A percentile compares a stretch with the other conserved stretches of the same genome.
phyloP scores from a whole-genome alignment of 2,888 invertebrate species.

The Eurois occulta region DNA sequence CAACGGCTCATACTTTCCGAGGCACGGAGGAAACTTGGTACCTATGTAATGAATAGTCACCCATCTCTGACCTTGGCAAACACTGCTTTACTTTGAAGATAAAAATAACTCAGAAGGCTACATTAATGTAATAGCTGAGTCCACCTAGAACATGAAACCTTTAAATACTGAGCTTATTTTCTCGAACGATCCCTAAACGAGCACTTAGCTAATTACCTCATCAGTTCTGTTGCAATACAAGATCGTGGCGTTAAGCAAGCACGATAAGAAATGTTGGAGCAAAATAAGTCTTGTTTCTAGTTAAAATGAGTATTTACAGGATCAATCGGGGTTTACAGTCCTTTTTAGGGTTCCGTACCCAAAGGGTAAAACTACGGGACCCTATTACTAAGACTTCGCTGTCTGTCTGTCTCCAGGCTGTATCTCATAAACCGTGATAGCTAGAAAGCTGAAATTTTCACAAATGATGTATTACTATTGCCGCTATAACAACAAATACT shows the following conservation, averaged over 20 bases:
- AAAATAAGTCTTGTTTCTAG: not conserved
- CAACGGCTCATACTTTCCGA: not conserved
- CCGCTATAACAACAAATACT: too few relatives aligned
- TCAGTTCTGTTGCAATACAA: conserved; percentile 39
- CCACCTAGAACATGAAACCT: conserved; percentile 26
- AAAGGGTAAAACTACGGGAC: too few relatives aligned
- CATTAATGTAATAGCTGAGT: not conserved
- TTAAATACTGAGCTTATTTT: conserved; percentile 35
- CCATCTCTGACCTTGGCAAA: not conserved
- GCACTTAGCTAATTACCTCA: conserved; percentile 56
- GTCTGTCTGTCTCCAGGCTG: too few relatives aligned
- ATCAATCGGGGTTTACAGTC: not conserved
- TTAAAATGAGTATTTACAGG: not conserved
- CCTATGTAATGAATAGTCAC: not conserved
- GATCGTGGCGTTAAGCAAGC: conserved; percentile 12
- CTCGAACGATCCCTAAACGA: conserved; percentile 29
- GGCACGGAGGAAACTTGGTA: not conserved
- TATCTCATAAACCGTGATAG: too few relatives aligned
- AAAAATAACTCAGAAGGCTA: not conserved
- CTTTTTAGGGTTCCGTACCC: too few relatives aligned
- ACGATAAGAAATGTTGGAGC: conserved; percentile 10
- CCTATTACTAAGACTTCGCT: too few relatives aligned
- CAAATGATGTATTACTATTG: too few relatives aligned
- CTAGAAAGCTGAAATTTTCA: too few relatives aligned
- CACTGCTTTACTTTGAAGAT: not conserved